Percentiles rank a stretch among this genome's conserved stretches.
Evolutionary conservation across 2,113 vertebrate species (phyloP).

Genomic region (Nansenia antarctica): DNA sequence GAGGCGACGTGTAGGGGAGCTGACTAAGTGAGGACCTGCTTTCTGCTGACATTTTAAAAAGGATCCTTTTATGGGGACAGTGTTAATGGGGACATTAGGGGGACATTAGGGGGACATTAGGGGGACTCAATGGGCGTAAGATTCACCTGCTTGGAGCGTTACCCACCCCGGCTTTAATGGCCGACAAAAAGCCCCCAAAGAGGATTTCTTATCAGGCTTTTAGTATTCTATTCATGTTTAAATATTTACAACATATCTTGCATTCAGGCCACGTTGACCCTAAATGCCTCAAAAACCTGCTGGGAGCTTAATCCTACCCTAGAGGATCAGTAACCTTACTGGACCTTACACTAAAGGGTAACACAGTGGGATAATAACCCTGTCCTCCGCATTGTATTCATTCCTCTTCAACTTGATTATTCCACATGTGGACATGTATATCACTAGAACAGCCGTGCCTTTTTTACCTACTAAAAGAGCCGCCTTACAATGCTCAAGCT

Average conservation of each 20-base stretch:
- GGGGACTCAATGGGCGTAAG: constrained; percentile 46
- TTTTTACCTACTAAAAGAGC: no score
- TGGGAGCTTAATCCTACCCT: no score
- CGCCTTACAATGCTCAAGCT: no score
- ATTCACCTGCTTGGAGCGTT: constrained; percentile 26
- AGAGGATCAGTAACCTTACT: no score
- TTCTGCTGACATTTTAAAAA: constrained; percentile 58
- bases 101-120: constrained; percentile 43
- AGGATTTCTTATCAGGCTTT: constrained; percentile 14
- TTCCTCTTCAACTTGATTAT: no score
- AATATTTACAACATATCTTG: no score
- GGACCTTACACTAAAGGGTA: not conserved
- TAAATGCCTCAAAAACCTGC: no score
- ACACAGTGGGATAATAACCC: not conserved
- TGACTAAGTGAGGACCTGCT: constrained; percentile 9
- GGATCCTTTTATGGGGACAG: constrained; percentile 39
- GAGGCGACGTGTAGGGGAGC: not conserved
- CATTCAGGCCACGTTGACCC: not conserved
- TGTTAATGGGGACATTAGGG: constrained; percentile 49
- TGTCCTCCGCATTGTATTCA: no score
- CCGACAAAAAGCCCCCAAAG: constrained; percentile 36
- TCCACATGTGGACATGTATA: no score
- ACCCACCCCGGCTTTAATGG: not conserved
- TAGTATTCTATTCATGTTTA: no score
- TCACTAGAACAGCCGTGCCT: no score